Evolutionary conservation across 2,797 vertebrate species (phyloP), one percentile per base, ranked within the genome.

Genomic region (Cottoperca gobio): DNA sequence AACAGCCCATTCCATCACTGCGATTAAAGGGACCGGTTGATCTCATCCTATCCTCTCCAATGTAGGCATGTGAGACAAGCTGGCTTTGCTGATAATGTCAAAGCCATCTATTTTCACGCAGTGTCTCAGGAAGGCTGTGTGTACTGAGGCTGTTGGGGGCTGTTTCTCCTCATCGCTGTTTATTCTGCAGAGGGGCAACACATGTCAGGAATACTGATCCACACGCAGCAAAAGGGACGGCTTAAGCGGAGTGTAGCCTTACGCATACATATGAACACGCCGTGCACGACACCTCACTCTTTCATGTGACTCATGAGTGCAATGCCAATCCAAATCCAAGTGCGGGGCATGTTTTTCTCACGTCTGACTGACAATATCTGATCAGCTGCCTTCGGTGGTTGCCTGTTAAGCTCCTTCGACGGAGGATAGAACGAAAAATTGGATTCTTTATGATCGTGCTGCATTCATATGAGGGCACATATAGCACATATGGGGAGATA

Each of bases 31-130:
- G 79, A 84, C 76, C 57, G 63, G 86, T 86, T 88, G 86, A 91
- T 91, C 88, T 87, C 86, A 79, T 81, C 83, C 84, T 69, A 81
- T 87, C 81, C 81, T 80, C 83, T 86, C 74, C 76, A 86, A 79
- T 90, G 89, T 90, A 89, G 87, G 89, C 84, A 86, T 88, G 88
- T 88, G 90, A 91, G 91, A 92, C 92, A 90, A 91, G 91, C 90
- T 91, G 91, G 91, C 88, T 88, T 73, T 84, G 74, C 93, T 89
- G 92, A 94, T 94, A 93, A 94, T 92, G 93, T 93, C 92, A 92
- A 86, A 91, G 87, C 86, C 92, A 94, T 94, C 89, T 92, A 92
- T 93, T 94, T 91, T 87, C 92, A 91, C 88, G 89, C 84, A 37
- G 82, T 69, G 85, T 89, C 79, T 88, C 88, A 88, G 90, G 78